Percentiles rank a stretch among this genome's conserved stretches.
phyloP scores from a whole-genome alignment of 1,140 invertebrate species.

The Drusus annulatus region DNA sequence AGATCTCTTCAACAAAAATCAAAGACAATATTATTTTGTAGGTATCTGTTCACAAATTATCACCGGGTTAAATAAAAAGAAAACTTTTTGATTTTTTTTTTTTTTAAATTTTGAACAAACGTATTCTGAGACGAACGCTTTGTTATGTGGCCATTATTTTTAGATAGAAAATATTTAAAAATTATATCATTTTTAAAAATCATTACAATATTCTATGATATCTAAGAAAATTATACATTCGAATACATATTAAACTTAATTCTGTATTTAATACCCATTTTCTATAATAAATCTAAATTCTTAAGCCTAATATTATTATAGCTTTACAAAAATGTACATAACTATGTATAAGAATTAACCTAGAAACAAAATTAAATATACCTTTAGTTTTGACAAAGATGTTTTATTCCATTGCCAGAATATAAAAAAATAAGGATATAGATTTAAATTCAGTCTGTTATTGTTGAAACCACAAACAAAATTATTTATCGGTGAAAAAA shows the following conservation, averaged over 20 bases:
- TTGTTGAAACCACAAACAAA: too few relatives aligned
- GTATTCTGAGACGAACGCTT: neutral
- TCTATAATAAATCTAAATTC: constrained; percentile 33
- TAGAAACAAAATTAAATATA: neutral
- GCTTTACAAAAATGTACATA: constrained; percentile 40
- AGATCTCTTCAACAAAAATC: constrained; percentile 42
- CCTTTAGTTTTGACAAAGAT: neutral
- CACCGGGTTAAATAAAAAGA: constrained; percentile 10
- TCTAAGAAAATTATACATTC: constrained; percentile 36
- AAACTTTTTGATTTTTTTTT: too few relatives aligned
- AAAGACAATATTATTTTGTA: constrained; percentile 19
- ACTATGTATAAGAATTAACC: neutral
- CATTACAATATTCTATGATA: constrained; percentile 1
- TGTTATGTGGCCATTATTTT: constrained; percentile 18
- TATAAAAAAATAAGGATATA: too few relatives aligned
- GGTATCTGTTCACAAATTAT: constrained; percentile 21
- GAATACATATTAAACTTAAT: constrained; percentile 23
- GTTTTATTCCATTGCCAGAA: neutral
- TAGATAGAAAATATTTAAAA: constrained; percentile 38
- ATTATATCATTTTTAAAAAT: constrained; percentile 31
- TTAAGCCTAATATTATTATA: neutral
- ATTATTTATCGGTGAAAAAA: too few relatives aligned
- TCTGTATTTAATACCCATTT: constrained; percentile 45
- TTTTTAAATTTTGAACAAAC: neutral
- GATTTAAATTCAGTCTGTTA: too few relatives aligned